phyloP scores from a whole-genome alignment of 1,140 invertebrate species.

The Acromyrmex charruanus region DNA sequence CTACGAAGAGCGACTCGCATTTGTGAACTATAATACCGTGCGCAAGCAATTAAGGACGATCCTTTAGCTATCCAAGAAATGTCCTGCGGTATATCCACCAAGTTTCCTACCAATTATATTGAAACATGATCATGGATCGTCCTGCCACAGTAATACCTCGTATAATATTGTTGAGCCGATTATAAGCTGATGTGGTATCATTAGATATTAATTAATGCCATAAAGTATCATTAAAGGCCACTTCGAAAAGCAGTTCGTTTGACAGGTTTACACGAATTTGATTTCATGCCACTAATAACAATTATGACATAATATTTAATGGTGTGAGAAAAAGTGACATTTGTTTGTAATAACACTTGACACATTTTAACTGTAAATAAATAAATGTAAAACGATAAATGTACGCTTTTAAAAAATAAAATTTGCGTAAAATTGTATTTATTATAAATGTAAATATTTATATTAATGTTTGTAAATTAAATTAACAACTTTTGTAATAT shows the following conservation, averaged over 20 bases:
- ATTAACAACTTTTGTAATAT: not conserved
- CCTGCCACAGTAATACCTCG: slow-evolving; percentile 46
- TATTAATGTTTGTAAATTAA: not conserved
- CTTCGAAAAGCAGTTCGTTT: slow-evolving; percentile 6
- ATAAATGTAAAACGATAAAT: not conserved
- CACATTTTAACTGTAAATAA: too few relatives aligned
- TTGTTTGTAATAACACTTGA: not conserved
- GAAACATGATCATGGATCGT: slow-evolving; percentile 16
- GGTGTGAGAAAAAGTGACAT: not conserved
- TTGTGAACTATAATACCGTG: not conserved
- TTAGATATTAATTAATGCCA: slow-evolving; percentile 73
- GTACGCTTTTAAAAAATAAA: not conserved
- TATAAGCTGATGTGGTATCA: slow-evolving; percentile 54
- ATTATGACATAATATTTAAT: not conserved
- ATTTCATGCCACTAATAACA: slow-evolving; percentile 53
- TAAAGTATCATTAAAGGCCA: slow-evolving; percentile 44
- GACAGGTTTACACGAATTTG: not conserved
- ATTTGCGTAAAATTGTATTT: not conserved
- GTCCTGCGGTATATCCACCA: slow-evolving; percentile 21
- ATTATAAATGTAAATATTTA: slow-evolving; percentile 2
- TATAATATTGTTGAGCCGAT: slow-evolving; percentile 70
- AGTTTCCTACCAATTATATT: not conserved
- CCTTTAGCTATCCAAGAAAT: slow-evolving; percentile 52
- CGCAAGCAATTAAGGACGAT: slow-evolving; percentile 27
- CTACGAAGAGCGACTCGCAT: not conserved